Evolutionary conservation across 92 coral and sea anemone genomes (phyloP).

Genomic region (Scolanthus callimorphus): DNA sequence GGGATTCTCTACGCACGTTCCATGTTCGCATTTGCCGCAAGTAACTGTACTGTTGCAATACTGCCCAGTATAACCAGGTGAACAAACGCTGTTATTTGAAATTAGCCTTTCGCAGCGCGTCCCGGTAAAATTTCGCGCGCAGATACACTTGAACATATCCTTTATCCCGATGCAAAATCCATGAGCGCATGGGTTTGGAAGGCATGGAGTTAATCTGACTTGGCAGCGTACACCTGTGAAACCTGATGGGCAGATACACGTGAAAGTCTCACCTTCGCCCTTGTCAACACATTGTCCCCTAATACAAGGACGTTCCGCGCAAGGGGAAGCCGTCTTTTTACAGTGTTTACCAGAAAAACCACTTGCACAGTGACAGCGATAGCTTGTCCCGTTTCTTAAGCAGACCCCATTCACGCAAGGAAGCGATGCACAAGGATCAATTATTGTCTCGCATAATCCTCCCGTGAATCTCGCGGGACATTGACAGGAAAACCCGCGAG

Average conservation of each 20-base stretch:
- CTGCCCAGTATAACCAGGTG: constrained; percentile 47
- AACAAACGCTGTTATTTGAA: too few relatives aligned
- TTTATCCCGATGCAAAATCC: constrained; percentile 14
- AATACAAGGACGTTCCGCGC: constrained; percentile 50
- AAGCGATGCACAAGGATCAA: constrained; percentile 13
- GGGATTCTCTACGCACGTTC: not conserved
- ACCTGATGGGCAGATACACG: constrained; percentile 58
- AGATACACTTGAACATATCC: constrained; percentile 47
- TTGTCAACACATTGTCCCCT: constrained; percentile 57
- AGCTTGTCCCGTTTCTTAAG: constrained; percentile 12
- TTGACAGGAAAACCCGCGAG: constrained; percentile 33
- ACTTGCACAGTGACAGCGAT: constrained; percentile 49
- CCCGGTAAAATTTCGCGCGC: too few relatives aligned
- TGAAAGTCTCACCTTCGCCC: constrained; percentile 8
- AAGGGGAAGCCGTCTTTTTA: constrained; percentile 30
- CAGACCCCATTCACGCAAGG: constrained; percentile 47
- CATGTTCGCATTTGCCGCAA: too few relatives aligned
- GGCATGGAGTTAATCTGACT: constrained; percentile 27
- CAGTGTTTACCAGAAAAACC: constrained; percentile 60
- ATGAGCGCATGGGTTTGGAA: constrained; percentile 31
- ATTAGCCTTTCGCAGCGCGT: too few relatives aligned
- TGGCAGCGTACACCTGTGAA: constrained; percentile 54
- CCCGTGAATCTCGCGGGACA: constrained; percentile 50
- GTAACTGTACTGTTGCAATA: constrained; percentile 52
- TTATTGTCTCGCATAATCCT: constrained; percentile 30